These are phyloP conservation scores for Andrena fulva DNA, from an alignment of 2,888 invertebrate species.

Conservation along the genomic window DNA sequence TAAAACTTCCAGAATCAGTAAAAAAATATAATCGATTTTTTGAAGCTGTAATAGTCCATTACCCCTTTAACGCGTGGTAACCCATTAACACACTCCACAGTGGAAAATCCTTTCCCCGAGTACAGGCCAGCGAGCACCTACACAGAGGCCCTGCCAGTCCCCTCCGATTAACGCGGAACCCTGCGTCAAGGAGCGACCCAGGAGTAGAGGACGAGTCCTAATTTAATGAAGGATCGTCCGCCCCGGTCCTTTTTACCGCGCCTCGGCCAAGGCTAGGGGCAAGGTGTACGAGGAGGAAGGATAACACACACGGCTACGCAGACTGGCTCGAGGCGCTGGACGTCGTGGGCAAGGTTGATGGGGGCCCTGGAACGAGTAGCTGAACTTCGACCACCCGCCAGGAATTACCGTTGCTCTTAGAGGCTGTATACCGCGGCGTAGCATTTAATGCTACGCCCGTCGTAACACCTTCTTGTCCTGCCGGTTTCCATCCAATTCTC, in stretches of 20 bases:
- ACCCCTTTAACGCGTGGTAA: too few relatives aligned
- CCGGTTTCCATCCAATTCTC: constrained; percentile 81
- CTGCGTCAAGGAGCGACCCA: too few relatives aligned
- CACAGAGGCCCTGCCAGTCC: too few relatives aligned
- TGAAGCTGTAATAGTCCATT: too few relatives aligned
- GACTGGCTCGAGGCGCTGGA: constrained; percentile 29
- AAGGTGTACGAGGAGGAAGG: constrained; percentile 43
- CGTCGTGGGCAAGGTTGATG: constrained; percentile 54
- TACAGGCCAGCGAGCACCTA: too few relatives aligned
- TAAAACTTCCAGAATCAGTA: too few relatives aligned
- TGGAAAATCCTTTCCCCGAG: too few relatives aligned
- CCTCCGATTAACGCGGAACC: too few relatives aligned
- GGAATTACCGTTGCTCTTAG: constrained; percentile 83
- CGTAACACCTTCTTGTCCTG: constrained; percentile 72
- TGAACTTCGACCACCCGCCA: constrained; percentile 79
- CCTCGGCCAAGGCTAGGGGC: constrained; percentile 11
- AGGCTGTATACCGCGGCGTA: constrained; percentile 74
- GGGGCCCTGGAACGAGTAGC: constrained; percentile 70
- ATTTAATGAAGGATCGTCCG: constrained; percentile 34
- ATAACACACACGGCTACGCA: constrained; percentile 41
- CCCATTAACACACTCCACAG: too few relatives aligned
- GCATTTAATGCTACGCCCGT: constrained; percentile 80
- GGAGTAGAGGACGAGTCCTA: constrained; percentile 16
- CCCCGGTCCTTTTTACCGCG: constrained; percentile 33
- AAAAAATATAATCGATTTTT: too few relatives aligned